A percentile compares a stretch with the other conserved stretches of the same genome.
Conservation (phyloP, 1,140 invertebrate species). For the Cylas formicarius region DNA sequence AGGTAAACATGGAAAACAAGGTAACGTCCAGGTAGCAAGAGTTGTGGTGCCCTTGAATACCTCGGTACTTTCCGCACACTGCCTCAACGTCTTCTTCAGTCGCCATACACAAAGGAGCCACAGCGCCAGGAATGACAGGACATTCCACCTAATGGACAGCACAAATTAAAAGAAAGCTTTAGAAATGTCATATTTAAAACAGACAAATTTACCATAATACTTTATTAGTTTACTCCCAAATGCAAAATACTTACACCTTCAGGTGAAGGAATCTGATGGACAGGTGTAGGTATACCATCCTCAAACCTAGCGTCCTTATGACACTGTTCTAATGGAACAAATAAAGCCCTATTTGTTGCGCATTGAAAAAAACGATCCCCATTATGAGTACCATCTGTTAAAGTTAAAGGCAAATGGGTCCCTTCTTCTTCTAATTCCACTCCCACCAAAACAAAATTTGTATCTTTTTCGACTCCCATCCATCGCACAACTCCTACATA, state of each 20-base stretch:
- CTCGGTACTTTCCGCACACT: constrained; percentile 69
- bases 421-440: constrained; percentile 69
- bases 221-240: not conserved
- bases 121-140: constrained; percentile 67
- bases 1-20: constrained; percentile 94
- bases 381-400: constrained; percentile 71
- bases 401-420: constrained; percentile 47
- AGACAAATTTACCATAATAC: no score
- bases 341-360: constrained; percentile 62
- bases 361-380: constrained; percentile 66
- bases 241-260: constrained; percentile 10
- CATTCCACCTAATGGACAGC: constrained; percentile 50
- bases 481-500: constrained; percentile 67
- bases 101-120: constrained; percentile 64
- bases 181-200: constrained; percentile 3
- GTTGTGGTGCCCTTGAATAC: constrained; percentile 96
- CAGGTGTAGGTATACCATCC: constrained; percentile 48
- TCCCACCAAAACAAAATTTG: constrained; percentile 45
- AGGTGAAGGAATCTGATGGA: constrained; percentile 38
- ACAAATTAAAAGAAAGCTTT: constrained; percentile 3
- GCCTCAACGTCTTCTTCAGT: constrained; percentile 54
- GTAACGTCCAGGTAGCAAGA: constrained; percentile 97
- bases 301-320: constrained; percentile 69
- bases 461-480: constrained; percentile 58
- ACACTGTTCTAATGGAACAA: constrained; percentile 70